Evolutionary conservation across 2,113 vertebrate genomes (phyloP), one percentile per base, ranked within the genome.

Genomic region (Daubentonia madagascariensis): DNA sequence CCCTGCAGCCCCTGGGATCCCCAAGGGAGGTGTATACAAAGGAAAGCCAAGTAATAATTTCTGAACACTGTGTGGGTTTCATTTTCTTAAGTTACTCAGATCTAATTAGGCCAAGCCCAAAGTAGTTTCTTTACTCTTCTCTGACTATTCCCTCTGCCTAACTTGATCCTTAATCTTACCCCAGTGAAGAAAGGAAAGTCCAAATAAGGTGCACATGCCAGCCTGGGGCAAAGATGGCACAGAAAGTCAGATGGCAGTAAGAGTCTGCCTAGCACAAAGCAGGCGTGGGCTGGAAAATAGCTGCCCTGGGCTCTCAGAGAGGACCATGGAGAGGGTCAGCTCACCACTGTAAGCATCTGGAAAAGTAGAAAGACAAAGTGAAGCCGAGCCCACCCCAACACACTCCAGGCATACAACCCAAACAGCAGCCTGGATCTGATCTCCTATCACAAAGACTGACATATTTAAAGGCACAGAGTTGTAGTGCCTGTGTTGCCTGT

Each of bases 21-120:
- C 40, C 32, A 54, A 61, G 43, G 45, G 40, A 86, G 5, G 52
- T 18, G 6, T 65, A 89, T 63, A 73, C 45, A 85, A 92, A 96
- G 17, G 57, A 86, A 94, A 89, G 35, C 68, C 92, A 95, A 86
- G 45, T 45, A 78, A 85, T 87, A 6, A 92, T 68, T 95, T 81
- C 50, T 85, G 23, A 68, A 87, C 23, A 57, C 50, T 70, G 11
- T 63, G 5, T 23, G 14, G 43, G 3, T 91, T 92, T 45, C 45
- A 9, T 95, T 76, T 86, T 65, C 57, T 43, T 85, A 87, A 81
- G 63, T 78, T 88, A 45, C 83, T 96, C 59, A 63, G 35, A 81
- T 32, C 67, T 80, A 87, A 83, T 52, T 63, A 90, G 63, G 32
- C 50, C n/a, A 87, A 52, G 17, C 65, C 52, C 50, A 84, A 79